Evolutionary conservation across 2,113 vertebrate species (phyloP).

Genomic region (Microcebus griseorufus): DNA sequence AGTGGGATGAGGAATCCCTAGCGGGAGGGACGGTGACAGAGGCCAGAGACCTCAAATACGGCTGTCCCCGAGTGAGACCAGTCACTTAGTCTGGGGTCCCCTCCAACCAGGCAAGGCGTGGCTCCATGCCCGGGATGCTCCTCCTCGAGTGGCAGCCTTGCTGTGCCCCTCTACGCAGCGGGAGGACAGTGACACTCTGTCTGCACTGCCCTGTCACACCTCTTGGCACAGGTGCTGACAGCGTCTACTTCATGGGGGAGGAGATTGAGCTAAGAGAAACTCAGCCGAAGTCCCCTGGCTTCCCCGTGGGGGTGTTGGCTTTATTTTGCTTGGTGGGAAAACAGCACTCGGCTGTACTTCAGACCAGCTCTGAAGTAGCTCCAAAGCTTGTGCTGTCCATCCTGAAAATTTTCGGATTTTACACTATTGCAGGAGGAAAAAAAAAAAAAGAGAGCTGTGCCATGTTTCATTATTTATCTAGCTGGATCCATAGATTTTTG

Average conservation of each 20-base stretch:
- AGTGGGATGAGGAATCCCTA: not conserved
- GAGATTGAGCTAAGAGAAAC: not conserved
- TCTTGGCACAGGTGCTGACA: not conserved
- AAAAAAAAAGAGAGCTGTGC: not conserved
- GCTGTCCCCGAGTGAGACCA: not conserved
- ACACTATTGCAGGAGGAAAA: not conserved
- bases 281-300: not conserved
- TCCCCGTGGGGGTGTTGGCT: not conserved
- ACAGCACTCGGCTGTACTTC: fast-evolving
- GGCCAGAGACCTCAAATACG: not conserved
- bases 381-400: not conserved
- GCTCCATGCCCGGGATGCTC: fast-evolving
- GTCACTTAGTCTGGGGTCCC: not conserved
- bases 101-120: not conserved
- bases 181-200: fast-evolving
- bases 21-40: not conserved
- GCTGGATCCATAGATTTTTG: not conserved
- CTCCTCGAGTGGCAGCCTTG: not conserved
- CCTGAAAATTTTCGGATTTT: not conserved
- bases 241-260: not conserved
- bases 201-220: not conserved
- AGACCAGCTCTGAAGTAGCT: not conserved
- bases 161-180: not conserved
- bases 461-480: not conserved
- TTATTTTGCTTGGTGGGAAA: not conserved